Conservation (phyloP, 2,113 vertebrate genomes). For the Canis aureus region DNA sequence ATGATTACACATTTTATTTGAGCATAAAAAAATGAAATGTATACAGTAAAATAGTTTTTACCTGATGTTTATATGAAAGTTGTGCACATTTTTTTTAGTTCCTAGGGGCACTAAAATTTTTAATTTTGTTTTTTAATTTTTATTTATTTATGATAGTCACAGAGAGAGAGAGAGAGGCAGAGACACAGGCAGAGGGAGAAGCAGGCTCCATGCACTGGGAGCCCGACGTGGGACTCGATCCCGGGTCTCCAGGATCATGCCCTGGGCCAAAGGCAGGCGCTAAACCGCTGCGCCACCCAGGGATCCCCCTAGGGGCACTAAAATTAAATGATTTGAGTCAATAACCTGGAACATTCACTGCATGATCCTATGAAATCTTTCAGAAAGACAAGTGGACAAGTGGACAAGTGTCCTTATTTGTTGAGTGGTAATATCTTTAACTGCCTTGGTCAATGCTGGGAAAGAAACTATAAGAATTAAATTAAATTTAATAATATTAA, state of each 20-base stretch:
- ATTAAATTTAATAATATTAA: neutral
- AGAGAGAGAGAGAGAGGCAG: no score
- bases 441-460: neutral
- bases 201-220: no score
- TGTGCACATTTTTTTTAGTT: neutral
- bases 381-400: neutral
- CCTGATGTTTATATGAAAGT: neutral
- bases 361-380: neutral
- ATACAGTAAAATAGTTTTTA: neutral
- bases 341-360: neutral
- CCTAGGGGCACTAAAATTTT: neutral
- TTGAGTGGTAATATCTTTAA: neutral
- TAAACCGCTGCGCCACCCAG: no score
- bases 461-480: neutral
- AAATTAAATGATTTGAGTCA: neutral
- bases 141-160: no score
- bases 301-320: neutral
- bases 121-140: no score
- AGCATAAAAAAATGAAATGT: neutral
- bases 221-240: no score
- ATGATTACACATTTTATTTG: neutral
- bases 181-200: no score
- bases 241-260: no score
- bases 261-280: no score
- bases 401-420: neutral